A percentile compares a stretch with the other conserved stretches of the same genome.
Evolutionary conservation across 2,113 vertebrate species (phyloP).

Genomic region (Pollachius pollachius): DNA sequence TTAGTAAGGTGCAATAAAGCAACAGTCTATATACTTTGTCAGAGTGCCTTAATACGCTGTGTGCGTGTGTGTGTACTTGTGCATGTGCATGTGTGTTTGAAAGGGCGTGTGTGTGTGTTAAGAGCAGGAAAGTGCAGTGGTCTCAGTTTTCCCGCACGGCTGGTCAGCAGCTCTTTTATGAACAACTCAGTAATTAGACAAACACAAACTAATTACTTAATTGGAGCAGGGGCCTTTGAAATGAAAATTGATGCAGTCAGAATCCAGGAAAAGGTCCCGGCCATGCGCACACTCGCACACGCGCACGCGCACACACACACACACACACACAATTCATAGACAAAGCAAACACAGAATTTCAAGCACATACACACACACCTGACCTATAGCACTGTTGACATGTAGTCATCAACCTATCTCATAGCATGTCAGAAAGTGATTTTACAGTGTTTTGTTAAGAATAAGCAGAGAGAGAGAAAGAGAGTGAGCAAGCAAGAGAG

Average conservation of each 20-base stretch:
- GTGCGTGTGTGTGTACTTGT: not conserved
- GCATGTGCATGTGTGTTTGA: not conserved
- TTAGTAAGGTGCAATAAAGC: constrained; percentile 13
- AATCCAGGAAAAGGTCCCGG: constrained; percentile 61
- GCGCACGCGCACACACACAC: not conserved
- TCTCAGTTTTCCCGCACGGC: constrained; percentile 49
- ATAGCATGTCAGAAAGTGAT: constrained; percentile 63
- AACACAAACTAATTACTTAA: constrained; percentile 80
- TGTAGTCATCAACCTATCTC: constrained; percentile 57
- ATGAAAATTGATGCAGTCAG: constrained; percentile 73
- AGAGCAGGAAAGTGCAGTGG: constrained; percentile 52
- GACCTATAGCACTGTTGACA: constrained; percentile 60
- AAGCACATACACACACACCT: constrained; percentile 6
- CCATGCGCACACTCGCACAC: constrained; percentile 46
- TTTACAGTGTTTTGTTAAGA: constrained; percentile 39
- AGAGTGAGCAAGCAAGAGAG: not conserved
- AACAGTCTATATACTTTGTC: constrained; percentile 20
- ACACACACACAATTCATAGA: constrained; percentile 1
- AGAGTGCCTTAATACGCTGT: constrained; percentile 10
- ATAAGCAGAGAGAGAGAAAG: no score
- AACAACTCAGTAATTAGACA: constrained; percentile 72
- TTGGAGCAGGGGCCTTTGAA: constrained; percentile 72
- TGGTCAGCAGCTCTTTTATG: constrained; percentile 75
- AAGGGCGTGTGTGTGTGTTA: not conserved
- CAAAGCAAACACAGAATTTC: constrained; percentile 4